These are phyloP conservation scores for Proales similis DNA, from an alignment of 1,140 invertebrate species.

Conservation along the genomic window DNA sequence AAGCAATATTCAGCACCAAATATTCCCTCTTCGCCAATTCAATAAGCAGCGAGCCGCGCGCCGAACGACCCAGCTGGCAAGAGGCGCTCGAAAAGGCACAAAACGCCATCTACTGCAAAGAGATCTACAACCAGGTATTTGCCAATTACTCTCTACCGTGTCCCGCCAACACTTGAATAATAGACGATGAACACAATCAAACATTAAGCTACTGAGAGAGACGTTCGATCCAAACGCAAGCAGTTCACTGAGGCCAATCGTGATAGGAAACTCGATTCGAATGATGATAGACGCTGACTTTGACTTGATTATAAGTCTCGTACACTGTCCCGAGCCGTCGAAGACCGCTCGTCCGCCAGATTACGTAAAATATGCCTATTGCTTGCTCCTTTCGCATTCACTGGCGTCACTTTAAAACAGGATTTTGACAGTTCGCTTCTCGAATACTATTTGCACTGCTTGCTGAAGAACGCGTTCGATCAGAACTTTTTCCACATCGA, in stretches of 20 bases:
- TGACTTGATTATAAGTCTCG: conserved; percentile 29
- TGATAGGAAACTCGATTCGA: conserved; percentile 35
- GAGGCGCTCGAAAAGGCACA: conserved; percentile 26
- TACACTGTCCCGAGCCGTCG: conserved; percentile 11
- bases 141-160: too few relatives aligned
- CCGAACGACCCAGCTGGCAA: conserved; percentile 7
- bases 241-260: conserved; percentile 17
- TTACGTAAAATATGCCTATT: too few relatives aligned
- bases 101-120: conserved; percentile 30
- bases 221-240: conserved; percentile 34
- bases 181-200: too few relatives aligned
- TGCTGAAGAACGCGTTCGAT: conserved; percentile 31
- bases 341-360: too few relatives aligned
- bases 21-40: conserved; percentile 31
- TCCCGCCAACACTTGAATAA: too few relatives aligned
- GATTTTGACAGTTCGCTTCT: conserved; percentile 20
- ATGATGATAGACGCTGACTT: conserved; percentile 24
- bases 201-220: conserved; percentile 19
- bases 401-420: conserved; percentile 26
- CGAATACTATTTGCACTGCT: conserved; percentile 37
- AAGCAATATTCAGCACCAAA: conserved; percentile 16
- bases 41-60: too few relatives aligned
- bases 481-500: conserved; percentile 33
- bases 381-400: too few relatives aligned
- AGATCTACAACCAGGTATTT: conserved; percentile 33